A percentile compares a stretch with the other conserved stretches of the same genome.
Conservation (phyloP, 1,140 invertebrate species). For the Drosophila novamexicana region DNA sequence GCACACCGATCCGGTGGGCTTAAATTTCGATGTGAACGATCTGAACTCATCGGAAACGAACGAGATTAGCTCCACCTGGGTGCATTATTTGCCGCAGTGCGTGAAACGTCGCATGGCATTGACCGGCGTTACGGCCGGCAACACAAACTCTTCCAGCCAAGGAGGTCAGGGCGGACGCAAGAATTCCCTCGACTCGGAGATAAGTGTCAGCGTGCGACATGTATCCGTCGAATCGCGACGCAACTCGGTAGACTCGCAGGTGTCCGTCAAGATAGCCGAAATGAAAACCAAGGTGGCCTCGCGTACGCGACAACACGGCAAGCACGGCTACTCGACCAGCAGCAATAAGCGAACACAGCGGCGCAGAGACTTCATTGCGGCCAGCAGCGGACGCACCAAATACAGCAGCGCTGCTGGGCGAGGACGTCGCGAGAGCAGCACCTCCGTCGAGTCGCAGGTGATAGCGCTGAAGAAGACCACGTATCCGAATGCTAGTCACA, state of each 20-base stretch:
- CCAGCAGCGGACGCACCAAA: conserved; percentile 83
- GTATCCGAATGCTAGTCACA: conserved; percentile 80
- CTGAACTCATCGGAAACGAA: conserved; percentile 91
- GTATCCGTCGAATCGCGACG: conserved; percentile 92
- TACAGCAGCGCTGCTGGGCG: conserved; percentile 63
- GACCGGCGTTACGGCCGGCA: conserved; percentile 86
- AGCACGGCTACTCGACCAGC: conserved; percentile 81
- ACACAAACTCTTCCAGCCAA: conserved; percentile 86
- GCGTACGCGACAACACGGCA: conserved; percentile 81
- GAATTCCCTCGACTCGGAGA: conserved; percentile 90
- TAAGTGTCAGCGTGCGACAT: conserved; percentile 91
- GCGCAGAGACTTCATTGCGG: conserved; percentile 84
- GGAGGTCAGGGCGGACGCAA: conserved; percentile 84
- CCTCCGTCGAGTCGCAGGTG: conserved; percentile 91
- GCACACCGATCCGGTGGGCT: conserved; percentile 94
- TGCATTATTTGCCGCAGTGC: conserved; percentile 93
- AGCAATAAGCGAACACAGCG: conserved; percentile 80
- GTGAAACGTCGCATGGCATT: conserved; percentile 92
- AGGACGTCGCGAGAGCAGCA: conserved; percentile 89
- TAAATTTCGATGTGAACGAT: conserved; percentile 90
- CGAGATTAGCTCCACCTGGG: conserved; percentile 93
- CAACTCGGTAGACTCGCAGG: conserved; percentile 93
- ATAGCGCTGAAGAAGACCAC: conserved; percentile 84
- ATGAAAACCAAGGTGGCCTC: conserved; percentile 90
- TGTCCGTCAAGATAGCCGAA: conserved; percentile 91